Conservation (phyloP, 2,113 vertebrate species). For the Prietella phreatophila region DNA sequence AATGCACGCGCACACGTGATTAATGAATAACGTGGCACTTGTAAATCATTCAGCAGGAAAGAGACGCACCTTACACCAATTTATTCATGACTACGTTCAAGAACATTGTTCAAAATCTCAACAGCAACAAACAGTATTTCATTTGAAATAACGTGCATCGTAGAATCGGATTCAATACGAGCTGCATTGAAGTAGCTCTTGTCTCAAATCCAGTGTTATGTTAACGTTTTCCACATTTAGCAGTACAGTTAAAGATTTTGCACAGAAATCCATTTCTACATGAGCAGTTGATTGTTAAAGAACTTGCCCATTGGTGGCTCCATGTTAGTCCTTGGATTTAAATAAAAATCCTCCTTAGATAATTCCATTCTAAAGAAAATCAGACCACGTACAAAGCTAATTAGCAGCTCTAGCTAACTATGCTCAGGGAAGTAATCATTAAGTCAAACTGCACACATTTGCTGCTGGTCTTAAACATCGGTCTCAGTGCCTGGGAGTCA, state of each 20-base stretch:
- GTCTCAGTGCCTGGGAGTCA: conserved; percentile 53
- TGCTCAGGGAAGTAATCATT: not conserved
- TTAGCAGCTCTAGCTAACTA: not conserved
- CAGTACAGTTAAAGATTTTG: not conserved
- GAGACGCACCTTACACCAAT: not conserved
- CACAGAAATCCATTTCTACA: not conserved
- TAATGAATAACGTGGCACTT: not conserved
- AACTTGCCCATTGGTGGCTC: not conserved
- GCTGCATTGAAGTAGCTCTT: not conserved
- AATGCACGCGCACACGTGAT: not conserved
- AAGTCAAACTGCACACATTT: too few relatives aligned
- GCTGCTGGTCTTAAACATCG: not conserved
- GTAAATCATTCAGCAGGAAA: conserved; percentile 19
- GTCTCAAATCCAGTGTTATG: not conserved
- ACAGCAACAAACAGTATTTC: not conserved
- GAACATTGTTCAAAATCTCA: not conserved
- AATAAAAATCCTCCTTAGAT: not conserved
- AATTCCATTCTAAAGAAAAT: not conserved
- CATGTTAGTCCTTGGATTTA: not conserved
- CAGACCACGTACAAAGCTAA: not conserved
- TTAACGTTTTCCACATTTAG: not conserved
- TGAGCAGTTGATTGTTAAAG: not conserved
- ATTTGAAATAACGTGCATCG: not conserved
- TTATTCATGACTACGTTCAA: conserved; percentile 1
- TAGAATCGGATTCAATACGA: not conserved